Percentiles rank a stretch among this genome's conserved stretches.
Evolutionary conservation across 92 coral and sea anemone species (phyloP).

Genomic region (Porites rus): DNA sequence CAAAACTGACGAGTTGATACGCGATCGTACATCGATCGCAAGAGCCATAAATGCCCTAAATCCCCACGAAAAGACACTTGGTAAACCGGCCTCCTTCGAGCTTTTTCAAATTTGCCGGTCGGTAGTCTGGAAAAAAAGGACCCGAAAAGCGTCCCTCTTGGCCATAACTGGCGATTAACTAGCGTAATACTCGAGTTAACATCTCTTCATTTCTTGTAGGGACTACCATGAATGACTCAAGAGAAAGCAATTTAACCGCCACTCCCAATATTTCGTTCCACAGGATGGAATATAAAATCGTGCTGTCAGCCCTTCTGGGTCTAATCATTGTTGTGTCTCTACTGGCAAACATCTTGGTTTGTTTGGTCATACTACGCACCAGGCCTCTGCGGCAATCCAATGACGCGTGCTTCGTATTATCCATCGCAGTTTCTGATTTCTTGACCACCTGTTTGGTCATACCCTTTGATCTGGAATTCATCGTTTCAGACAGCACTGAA

Average conservation of each 20-base stretch:
- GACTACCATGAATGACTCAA: neutral
- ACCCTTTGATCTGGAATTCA: constrained; percentile 75
- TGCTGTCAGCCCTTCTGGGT: neutral
- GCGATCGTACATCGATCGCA: too few relatives aligned
- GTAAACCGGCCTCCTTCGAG: too few relatives aligned
- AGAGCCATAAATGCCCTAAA: too few relatives aligned
- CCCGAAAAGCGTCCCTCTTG: too few relatives aligned
- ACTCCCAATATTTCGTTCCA: neutral
- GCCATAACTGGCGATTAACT: too few relatives aligned
- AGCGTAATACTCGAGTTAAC: neutral
- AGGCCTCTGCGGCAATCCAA: constrained; percentile 65
- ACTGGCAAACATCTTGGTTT: constrained; percentile 70
- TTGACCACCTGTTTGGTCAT: constrained; percentile 73
- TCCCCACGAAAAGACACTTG: too few relatives aligned
- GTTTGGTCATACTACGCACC: constrained; percentile 65
- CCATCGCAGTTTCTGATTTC: constrained; percentile 83
- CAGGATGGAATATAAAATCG: neutral
- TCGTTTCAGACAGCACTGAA: constrained; percentile 36
- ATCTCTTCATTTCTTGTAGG: neutral
- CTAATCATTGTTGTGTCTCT: constrained; percentile 65
- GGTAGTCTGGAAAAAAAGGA: too few relatives aligned
- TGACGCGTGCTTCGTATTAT: constrained; percentile 73
- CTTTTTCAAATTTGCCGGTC: too few relatives aligned
- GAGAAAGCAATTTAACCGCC: neutral
- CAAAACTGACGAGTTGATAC: too few relatives aligned